phyloP scores from a whole-genome alignment of 2,797 vertebrate genomes.

The Numenius phaeopus region DNA sequence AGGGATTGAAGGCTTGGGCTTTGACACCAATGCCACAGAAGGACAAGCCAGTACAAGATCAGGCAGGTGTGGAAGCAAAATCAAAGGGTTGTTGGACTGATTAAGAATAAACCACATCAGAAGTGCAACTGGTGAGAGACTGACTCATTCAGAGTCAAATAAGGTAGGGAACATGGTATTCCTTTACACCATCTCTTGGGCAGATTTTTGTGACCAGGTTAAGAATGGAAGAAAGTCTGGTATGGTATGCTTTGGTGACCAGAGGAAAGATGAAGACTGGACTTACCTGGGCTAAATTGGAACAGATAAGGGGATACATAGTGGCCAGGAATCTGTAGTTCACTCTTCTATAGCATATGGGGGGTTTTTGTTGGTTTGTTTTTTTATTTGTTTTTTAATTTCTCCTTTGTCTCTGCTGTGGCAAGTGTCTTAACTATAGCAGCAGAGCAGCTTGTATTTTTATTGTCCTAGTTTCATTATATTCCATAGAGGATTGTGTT shows the following conservation, averaged over 20 bases:
- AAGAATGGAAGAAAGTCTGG: neutral
- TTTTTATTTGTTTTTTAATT: neutral
- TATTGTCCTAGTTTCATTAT: neutral
- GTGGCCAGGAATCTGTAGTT: neutral
- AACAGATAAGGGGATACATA: neutral
- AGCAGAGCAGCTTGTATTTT: neutral
- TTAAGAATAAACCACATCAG: constrained; percentile 50
- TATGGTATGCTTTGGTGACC: neutral
- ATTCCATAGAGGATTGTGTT: neutral
- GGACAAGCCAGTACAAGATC: constrained; percentile 47
- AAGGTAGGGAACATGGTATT: neutral
- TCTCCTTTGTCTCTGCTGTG: neutral
- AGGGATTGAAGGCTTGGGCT: neutral
- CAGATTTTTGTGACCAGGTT: neutral
- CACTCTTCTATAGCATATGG: neutral
- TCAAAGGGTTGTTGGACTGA: constrained; percentile 33
- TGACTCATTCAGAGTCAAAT: neutral
- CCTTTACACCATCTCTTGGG: neutral
- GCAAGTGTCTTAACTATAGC: neutral
- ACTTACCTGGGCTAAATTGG: neutral
- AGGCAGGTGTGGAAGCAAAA: constrained; percentile 34
- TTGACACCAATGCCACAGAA: neutral
- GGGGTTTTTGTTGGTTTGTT: accelerated
- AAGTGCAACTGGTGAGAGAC: neutral
- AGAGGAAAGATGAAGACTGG: neutral